A percentile compares a stretch with the other conserved stretches of the same genome.
phyloP scores from a whole-genome alignment of 2,797 vertebrate species.

The Chelmon rostratus region DNA sequence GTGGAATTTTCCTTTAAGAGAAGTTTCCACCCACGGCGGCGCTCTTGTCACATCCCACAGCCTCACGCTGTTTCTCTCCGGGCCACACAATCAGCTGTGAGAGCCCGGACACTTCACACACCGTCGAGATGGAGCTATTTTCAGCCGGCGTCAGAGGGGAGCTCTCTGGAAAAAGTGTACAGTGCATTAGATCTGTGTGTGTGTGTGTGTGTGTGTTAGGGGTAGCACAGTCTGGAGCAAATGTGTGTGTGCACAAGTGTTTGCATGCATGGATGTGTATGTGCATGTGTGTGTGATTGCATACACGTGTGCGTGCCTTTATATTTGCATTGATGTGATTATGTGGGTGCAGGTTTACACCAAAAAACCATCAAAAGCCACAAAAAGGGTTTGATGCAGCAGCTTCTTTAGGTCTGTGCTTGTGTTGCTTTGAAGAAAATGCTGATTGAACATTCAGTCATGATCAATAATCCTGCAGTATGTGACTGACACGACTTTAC shows the following conservation, averaged over 20 bases:
- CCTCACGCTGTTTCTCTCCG: slow-evolving; percentile 43
- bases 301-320: neutral
- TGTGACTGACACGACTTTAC: too few relatives aligned
- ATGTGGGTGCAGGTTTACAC: neutral
- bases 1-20: slow-evolving; percentile 66
- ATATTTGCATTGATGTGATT: neutral
- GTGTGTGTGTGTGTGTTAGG: neutral
- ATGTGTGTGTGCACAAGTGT: neutral
- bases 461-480: too few relatives aligned
- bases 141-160: slow-evolving; percentile 62
- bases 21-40: slow-evolving; percentile 63
- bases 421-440: too few relatives aligned
- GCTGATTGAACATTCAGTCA: too few relatives aligned
- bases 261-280: neutral
- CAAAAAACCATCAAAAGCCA: neutral
- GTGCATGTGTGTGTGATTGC: neutral
- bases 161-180: slow-evolving; percentile 48
- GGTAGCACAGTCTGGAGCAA: neutral
- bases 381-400: neutral
- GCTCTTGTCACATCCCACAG: slow-evolving; percentile 65
- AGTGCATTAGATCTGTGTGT: slow-evolving; percentile 26
- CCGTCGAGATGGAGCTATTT: slow-evolving; percentile 65
- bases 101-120: slow-evolving; percentile 66
- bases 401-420: neutral
- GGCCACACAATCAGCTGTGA: slow-evolving; percentile 65